Percentiles rank a stretch among this genome's conserved stretches.
phyloP scores from a whole-genome alignment of 2,888 invertebrate genomes.

The Netelia fuscicornis region DNA sequence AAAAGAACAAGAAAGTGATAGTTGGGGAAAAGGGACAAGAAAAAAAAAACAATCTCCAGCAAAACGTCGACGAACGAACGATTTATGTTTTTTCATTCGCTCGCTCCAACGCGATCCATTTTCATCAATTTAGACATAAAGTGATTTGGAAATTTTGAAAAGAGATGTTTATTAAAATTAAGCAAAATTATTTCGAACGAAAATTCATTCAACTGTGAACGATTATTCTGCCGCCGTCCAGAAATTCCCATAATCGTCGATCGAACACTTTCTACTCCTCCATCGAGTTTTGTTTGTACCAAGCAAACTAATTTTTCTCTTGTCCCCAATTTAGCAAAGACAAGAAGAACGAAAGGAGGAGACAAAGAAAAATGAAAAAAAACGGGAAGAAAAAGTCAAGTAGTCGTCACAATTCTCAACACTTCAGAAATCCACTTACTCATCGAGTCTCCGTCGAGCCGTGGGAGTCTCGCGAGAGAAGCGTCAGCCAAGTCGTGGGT shows the following conservation, averaged over 20 bases:
- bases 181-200: too few relatives aligned
- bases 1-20: not conserved
- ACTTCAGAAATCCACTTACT: conserved; percentile 47
- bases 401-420: conserved; percentile 39
- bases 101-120: not conserved
- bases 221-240: too few relatives aligned
- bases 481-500: conserved; percentile 46
- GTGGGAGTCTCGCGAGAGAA: conserved; percentile 47
- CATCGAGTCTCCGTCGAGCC: conserved; percentile 25
- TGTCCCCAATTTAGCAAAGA: not conserved
- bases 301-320: too few relatives aligned
- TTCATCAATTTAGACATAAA: not conserved
- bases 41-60: not conserved
- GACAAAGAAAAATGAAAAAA: not conserved
- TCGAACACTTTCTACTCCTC: too few relatives aligned
- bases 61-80: not conserved
- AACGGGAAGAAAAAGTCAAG: conserved; percentile 1
- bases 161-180: not conserved
- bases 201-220: too few relatives aligned
- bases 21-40: not conserved
- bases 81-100: not conserved
- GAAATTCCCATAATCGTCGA: too few relatives aligned
- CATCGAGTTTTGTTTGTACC: too few relatives aligned
- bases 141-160: not conserved
- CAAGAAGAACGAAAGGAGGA: not conserved